Evolutionary conservation across 1,140 invertebrate species (phyloP).

Genomic region (Trichomalopsis sarcophagae): DNA sequence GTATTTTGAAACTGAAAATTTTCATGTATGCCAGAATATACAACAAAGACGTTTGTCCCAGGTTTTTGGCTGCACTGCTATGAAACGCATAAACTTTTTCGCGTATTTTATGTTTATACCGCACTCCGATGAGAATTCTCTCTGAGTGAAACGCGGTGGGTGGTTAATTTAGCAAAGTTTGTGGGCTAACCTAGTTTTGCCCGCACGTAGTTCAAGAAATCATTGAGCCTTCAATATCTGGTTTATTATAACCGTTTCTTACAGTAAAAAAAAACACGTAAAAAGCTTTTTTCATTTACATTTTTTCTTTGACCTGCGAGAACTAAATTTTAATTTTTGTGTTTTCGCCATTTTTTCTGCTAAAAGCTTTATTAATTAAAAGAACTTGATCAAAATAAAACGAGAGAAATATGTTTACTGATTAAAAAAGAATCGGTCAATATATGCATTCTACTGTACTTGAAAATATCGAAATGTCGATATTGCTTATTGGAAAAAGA

Average conservation of each 20-base stretch:
- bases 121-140: slow-evolving; percentile 12
- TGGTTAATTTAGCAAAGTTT: slow-evolving; percentile 14
- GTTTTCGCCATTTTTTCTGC: no score
- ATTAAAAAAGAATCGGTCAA: no score
- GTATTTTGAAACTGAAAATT: no score
- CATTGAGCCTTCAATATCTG: neutral
- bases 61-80: neutral
- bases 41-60: neutral
- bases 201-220: neutral
- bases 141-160: neutral
- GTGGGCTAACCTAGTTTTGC: slow-evolving; percentile 25
- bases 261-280: neutral
- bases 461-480: neutral
- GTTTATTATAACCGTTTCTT: neutral
- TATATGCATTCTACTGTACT: no score
- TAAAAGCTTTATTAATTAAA: no score
- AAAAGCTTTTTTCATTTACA: no score
- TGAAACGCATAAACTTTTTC: neutral
- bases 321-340: no score
- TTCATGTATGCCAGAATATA: no score
- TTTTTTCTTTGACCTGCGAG: no score
- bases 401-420: no score
- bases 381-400: no score
- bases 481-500: neutral
- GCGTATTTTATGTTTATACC: neutral